Evolutionary conservation across 2,113 vertebrate species (phyloP).

Genomic region (Nycticorax nycticorax): DNA sequence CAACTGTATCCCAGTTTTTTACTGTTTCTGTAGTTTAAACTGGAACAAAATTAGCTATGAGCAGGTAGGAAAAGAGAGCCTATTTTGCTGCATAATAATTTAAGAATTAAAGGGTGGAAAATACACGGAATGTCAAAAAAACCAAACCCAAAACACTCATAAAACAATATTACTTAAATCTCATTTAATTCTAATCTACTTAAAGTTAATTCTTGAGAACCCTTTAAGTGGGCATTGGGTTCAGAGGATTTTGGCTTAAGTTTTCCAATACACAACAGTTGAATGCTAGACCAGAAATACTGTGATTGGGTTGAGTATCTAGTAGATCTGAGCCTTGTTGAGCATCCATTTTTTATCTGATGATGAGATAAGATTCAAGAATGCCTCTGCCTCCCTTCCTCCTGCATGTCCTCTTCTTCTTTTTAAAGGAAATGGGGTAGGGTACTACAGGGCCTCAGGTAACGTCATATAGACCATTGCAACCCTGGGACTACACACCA

Average conservation of each 20-base stretch:
- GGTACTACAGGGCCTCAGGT: background rate
- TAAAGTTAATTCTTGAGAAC: background rate
- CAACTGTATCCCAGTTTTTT: background rate
- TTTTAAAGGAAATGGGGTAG: background rate
- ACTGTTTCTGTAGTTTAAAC: background rate
- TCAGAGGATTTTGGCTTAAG: background rate
- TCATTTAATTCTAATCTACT: background rate
- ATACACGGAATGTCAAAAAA: background rate
- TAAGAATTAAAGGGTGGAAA: background rate
- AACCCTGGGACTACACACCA: background rate
- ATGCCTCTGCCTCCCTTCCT: background rate
- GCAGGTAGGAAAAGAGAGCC: background rate
- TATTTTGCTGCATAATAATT: background rate
- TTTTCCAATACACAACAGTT: background rate
- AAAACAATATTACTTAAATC: background rate
- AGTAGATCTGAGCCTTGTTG: background rate
- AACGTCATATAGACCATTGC: background rate
- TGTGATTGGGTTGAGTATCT: background rate
- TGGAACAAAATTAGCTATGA: background rate
- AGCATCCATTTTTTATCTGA: background rate
- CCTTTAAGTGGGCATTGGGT: background rate
- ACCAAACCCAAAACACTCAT: rapidly evolving
- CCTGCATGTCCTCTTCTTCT: background rate
- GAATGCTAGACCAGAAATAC: background rate
- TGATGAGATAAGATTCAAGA: background rate